Percentiles rank a stretch among this genome's conserved stretches.
These are phyloP conservation scores for Aricia agestis DNA, from an alignment of 1,140 invertebrate species.

Conservation along the genomic window DNA sequence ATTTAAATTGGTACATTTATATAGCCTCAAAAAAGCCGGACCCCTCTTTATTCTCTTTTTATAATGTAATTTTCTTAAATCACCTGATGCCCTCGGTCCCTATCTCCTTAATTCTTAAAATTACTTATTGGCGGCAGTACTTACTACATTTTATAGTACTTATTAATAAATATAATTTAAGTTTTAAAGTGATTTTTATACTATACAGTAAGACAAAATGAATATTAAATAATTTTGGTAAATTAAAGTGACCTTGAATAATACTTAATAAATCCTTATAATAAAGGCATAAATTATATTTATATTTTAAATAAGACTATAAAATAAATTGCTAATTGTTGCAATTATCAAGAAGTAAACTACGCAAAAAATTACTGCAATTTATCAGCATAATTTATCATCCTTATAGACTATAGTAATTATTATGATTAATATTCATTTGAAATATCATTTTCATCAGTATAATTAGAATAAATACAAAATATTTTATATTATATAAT, in stretches of 20 bases:
- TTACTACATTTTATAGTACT: no score
- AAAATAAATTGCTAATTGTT: background rate
- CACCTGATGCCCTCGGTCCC: constrained; percentile 49
- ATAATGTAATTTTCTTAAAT: constrained; percentile 74
- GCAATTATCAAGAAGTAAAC: background rate
- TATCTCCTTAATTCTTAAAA: constrained; percentile 37
- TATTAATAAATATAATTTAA: no score
- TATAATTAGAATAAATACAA: no score
- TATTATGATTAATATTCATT: background rate
- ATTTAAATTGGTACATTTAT: constrained; percentile 73
- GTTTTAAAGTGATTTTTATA: no score
- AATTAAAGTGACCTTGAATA: background rate
- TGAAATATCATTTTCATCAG: no score
- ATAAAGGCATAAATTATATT: background rate
- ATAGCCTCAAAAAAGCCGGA: constrained; percentile 55
- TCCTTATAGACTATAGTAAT: no score
- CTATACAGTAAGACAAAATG: background rate
- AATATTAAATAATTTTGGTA: background rate
- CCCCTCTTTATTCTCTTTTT: constrained; percentile 61
- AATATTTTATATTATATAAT: no score
- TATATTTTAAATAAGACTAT: background rate
- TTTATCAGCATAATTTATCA: background rate
- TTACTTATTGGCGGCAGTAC: constrained; percentile 7
- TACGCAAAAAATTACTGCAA: background rate
- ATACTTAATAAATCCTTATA: background rate